A percentile compares a stretch with the other conserved stretches of the same genome.
Conservation (phyloP, 92 coral and sea anemone species). For the Chrysogorgia sp. region DNA sequence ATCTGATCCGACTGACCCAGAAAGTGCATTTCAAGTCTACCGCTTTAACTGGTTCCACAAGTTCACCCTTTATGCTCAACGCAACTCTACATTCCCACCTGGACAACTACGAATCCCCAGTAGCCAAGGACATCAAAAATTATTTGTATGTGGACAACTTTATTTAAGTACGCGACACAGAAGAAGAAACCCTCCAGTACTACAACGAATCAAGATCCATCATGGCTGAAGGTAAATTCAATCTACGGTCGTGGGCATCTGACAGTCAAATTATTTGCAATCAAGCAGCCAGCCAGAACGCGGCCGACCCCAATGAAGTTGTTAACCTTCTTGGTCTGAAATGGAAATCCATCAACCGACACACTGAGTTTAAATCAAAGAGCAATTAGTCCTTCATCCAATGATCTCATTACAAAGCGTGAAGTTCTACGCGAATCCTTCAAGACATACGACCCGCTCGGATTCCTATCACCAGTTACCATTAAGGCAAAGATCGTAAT, state of each 20-base stretch:
- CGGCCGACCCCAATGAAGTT: no score
- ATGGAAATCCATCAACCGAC: no score
- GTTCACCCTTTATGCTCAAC: slow-evolving; percentile 40
- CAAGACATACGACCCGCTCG: no score
- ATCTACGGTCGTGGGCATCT: slow-evolving; percentile 49
- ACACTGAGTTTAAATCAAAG: no score
- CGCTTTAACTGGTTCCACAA: slow-evolving; percentile 23
- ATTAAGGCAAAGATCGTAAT: no score
- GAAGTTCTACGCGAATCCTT: no score
- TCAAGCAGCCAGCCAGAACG: no score
- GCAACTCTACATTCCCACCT: slow-evolving; percentile 47
- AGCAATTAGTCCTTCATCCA: no score
- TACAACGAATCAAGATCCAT: slow-evolving; percentile 44
- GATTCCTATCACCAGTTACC: no score
- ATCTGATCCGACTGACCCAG: slow-evolving; percentile 37
- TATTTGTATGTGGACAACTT: slow-evolving; percentile 45
- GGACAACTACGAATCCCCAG: neutral
- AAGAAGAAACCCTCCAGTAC: slow-evolving; percentile 37
- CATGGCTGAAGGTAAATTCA: slow-evolving; percentile 43
- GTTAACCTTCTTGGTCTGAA: no score
- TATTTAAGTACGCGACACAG: slow-evolving; percentile 37
- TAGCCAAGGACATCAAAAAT: slow-evolving; percentile 20
- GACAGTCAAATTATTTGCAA: no score
- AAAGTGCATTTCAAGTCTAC: slow-evolving; percentile 35
- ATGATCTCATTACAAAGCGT: no score